Evolutionary conservation across 2,113 vertebrate genomes (phyloP).

Genomic region (Tretioscincus oriximinensis): DNA sequence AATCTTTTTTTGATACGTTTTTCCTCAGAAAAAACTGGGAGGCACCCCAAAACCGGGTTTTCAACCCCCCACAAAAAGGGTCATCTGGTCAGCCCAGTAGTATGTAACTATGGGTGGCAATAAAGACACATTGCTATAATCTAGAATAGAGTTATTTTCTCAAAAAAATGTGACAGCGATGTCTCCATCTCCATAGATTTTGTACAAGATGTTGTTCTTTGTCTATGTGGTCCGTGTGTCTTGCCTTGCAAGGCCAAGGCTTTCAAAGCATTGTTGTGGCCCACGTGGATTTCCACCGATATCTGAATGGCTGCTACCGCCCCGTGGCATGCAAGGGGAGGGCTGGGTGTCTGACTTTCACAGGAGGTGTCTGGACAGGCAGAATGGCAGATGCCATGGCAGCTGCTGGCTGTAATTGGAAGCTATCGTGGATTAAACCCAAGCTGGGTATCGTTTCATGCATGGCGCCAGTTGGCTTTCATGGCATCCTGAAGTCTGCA

Average conservation of each 20-base stretch:
- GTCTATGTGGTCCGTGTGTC: neutral
- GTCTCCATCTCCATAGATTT: too few relatives aligned
- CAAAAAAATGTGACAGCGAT: too few relatives aligned
- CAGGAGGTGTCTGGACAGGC: neutral
- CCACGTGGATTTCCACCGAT: neutral
- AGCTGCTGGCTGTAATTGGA: conserved; percentile 5
- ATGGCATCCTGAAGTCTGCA: neutral
- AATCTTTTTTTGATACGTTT: too few relatives aligned
- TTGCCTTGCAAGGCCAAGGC: neutral
- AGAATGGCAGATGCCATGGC: neutral
- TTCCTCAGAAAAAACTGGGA: too few relatives aligned
- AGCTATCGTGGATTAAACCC: conserved; percentile 9
- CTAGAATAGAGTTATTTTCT: too few relatives aligned
- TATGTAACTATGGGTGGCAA: too few relatives aligned
- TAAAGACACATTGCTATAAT: too few relatives aligned
- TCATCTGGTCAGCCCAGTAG: too few relatives aligned
- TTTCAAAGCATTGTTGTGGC: neutral
- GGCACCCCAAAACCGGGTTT: too few relatives aligned
- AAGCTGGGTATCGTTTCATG: neutral
- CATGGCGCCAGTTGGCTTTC: neutral
- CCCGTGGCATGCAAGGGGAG: neutral
- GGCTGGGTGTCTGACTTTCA: neutral
- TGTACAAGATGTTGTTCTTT: neutral
- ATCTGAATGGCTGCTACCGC: neutral
- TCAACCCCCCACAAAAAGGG: too few relatives aligned